phyloP scores from a whole-genome alignment of 1,140 invertebrate species.

The Drosophila novamexicana region DNA sequence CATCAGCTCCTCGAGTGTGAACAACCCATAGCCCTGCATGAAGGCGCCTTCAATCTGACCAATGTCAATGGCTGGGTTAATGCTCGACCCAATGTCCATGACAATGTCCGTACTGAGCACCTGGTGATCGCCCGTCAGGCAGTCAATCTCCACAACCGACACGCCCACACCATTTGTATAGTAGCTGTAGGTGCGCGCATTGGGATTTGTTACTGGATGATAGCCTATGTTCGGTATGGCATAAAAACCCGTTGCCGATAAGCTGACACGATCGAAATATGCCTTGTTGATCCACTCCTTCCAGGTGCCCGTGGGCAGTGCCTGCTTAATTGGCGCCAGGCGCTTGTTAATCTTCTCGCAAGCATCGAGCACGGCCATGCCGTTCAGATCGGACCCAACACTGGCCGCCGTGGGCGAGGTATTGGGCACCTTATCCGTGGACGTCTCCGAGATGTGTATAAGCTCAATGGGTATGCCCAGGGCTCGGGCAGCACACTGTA shows the following conservation, averaged over 20 bases:
- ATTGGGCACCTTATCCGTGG: constrained; percentile 97
- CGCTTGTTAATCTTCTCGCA: constrained; percentile 92
- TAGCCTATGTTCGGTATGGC: constrained; percentile 92
- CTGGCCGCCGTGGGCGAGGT: constrained; percentile 96
- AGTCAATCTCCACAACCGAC: constrained; percentile 94
- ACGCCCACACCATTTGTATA: constrained; percentile 92
- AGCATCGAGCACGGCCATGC: constrained; percentile 96
- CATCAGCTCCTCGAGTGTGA: constrained; percentile 95
- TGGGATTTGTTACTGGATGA: constrained; percentile 88
- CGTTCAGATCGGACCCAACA: constrained; percentile 96
- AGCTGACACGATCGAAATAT: constrained; percentile 91
- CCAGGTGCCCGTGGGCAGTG: constrained; percentile 93
- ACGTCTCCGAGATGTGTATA: constrained; percentile 95
- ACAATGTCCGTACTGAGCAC: constrained; percentile 96
- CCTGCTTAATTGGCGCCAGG: constrained; percentile 90
- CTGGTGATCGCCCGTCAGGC: constrained; percentile 94
- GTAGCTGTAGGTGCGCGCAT: constrained; percentile 91
- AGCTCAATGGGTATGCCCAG: constrained; percentile 90
- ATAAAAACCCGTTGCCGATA: constrained; percentile 95
- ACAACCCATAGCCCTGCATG: constrained; percentile 96
- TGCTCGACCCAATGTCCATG: constrained; percentile 95
- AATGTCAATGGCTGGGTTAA: constrained; percentile 98
- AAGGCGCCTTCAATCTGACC: constrained; percentile 98
- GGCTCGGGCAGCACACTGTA: constrained; percentile 92
- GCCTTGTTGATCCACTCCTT: constrained; percentile 93